Evolutionary conservation across 2,888 invertebrate species (phyloP).

Genomic region (Mycalesis mineus): DNA sequence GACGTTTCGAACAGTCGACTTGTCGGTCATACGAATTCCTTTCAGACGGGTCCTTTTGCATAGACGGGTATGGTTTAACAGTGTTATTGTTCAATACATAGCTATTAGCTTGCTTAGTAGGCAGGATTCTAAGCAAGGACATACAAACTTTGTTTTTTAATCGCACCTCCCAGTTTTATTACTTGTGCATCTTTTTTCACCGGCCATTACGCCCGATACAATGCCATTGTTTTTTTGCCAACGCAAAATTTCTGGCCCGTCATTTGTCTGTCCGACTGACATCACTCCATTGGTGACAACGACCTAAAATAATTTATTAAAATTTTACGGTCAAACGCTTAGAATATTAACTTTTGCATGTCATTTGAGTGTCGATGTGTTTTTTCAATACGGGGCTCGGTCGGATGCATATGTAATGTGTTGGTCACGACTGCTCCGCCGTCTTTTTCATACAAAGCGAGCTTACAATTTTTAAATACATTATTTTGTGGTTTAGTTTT

Average conservation of each 20-base stretch:
- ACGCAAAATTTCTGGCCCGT: constrained; percentile 47
- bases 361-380: constrained; percentile 29
- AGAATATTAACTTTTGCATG: constrained; percentile 37
- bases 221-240: constrained; percentile 53
- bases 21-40: no score
- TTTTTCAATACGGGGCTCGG: constrained; percentile 33
- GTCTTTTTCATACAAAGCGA: constrained; percentile 14
- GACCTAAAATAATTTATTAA: constrained; percentile 66
- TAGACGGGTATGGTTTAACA: no score
- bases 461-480: not conserved
- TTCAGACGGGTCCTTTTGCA: no score
- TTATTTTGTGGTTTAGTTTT: not conserved
- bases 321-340: constrained; percentile 44
- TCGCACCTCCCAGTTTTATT: constrained; percentile 42
- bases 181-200: constrained; percentile 47
- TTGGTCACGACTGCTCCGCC: constrained; percentile 25
- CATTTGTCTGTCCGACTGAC: constrained; percentile 61
- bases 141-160: not conserved
- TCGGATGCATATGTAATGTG: constrained; percentile 21
- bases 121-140: not conserved
- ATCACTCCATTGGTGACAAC: constrained; percentile 66
- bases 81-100: no score
- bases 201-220: constrained; percentile 50
- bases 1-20: no score
- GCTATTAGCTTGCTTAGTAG: not conserved